A percentile compares a stretch with the other conserved stretches of the same genome.
These are phyloP conservation scores for Copsychus sechellarum DNA, from an alignment of 2,113 vertebrate genomes.

Conservation along the genomic window DNA sequence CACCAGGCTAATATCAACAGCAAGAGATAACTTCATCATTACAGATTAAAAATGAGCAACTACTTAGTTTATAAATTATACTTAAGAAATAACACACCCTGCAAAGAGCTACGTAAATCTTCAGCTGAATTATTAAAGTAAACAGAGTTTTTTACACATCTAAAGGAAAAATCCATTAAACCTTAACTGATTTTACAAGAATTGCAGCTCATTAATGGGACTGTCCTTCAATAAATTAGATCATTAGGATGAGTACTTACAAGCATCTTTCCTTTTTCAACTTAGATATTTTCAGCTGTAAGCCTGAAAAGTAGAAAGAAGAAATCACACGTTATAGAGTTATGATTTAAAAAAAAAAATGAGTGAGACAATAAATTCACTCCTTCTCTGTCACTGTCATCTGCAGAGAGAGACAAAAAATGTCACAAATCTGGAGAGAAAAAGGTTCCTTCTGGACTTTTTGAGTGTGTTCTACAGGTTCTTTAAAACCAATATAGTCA, in stretches of 20 bases:
- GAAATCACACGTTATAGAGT: not conserved
- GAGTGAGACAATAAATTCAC: not conserved
- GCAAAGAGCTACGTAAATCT: accelerated
- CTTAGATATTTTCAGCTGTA: conserved; percentile 90
- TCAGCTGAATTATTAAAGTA: not conserved
- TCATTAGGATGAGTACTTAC: conserved; percentile 80
- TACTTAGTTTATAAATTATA: not conserved
- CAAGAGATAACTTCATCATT: not conserved
- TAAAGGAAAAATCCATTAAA: not conserved
- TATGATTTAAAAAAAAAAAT: not conserved
- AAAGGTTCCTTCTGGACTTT: not conserved
- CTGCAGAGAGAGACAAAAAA: not conserved
- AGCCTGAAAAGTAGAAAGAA: conserved; percentile 75
- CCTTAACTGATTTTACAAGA: not conserved
- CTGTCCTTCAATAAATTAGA: conserved; percentile 10
- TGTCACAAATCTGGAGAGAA: not conserved
- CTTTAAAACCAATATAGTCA: not conserved
- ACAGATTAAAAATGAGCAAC: not conserved
- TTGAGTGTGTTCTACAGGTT: not conserved
- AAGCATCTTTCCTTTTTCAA: conserved; percentile 92
- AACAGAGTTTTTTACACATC: not conserved
- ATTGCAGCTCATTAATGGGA: not conserved
- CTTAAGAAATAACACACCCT: not conserved
- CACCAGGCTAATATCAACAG: not conserved
- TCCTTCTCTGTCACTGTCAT: not conserved